Percentiles rank a stretch among this genome's conserved stretches.
These are phyloP conservation scores for Pteruthius melanotis DNA, from an alignment of 2,113 vertebrate genomes.

Conservation along the genomic window DNA sequence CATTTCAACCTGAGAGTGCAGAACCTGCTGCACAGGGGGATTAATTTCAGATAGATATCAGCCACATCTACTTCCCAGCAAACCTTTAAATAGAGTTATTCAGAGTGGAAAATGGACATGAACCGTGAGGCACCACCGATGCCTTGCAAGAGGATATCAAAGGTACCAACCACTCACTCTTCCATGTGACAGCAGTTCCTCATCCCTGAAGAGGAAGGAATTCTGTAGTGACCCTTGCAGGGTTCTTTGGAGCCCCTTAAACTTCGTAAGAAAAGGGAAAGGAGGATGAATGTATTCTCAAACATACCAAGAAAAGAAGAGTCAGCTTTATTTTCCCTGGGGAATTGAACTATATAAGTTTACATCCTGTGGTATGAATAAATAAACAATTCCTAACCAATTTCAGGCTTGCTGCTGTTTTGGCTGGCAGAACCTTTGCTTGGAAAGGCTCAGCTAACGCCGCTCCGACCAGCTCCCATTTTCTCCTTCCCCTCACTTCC, in stretches of 20 bases:
- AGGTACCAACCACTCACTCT: not conserved
- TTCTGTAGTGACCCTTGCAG: not conserved
- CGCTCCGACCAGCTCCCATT: not conserved
- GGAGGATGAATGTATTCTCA: not conserved
- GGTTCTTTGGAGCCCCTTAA: not conserved
- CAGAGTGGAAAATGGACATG: not conserved
- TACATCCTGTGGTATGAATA: constrained; percentile 59
- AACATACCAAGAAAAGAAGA: rapidly evolving
- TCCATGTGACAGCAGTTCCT: not conserved
- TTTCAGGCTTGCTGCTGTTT: constrained; percentile 48
- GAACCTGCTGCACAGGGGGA: not conserved
- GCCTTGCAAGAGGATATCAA: not conserved
- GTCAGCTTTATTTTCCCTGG: not conserved
- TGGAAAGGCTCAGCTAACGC: not conserved
- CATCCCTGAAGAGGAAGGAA: not conserved
- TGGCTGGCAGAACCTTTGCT: constrained; percentile 44
- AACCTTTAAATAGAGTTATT: not conserved
- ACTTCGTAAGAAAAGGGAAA: not conserved
- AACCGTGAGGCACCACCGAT: not conserved
- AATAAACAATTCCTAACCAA: constrained; percentile 55
- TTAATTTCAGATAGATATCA: not conserved
- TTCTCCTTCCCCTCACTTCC: not conserved
- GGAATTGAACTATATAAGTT: constrained; percentile 53
- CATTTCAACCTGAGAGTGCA: not conserved
- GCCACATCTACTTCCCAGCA: not conserved